Evolutionary conservation across 2,797 vertebrate species (phyloP).

Genomic region (Periophthalmus magnuspinnatus): DNA sequence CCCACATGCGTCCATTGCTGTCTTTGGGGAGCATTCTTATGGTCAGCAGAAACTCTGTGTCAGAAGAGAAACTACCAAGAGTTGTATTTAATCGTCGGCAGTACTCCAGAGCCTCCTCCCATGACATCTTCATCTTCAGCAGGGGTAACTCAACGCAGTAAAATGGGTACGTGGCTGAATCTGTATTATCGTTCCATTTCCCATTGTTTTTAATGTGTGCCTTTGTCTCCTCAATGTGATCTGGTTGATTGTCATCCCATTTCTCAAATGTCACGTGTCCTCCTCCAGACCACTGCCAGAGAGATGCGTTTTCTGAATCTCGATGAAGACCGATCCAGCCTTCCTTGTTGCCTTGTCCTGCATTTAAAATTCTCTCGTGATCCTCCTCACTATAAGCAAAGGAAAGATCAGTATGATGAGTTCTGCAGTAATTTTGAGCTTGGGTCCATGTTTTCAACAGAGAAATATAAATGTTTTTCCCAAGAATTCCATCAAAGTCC

Average conservation of each 20-base stretch:
- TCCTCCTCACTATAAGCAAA: neutral
- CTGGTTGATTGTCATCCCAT: accelerated
- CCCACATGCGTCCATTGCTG: slow-evolving; percentile 33
- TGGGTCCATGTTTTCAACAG: neutral
- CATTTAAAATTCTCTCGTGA: neutral
- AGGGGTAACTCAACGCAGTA: slow-evolving; percentile 2
- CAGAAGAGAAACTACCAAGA: neutral
- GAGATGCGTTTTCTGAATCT: accelerated
- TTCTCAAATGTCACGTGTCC: neutral
- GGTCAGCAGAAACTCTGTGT: slow-evolving; percentile 6
- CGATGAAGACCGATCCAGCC: neutral
- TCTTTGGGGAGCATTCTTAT: slow-evolving; percentile 9
- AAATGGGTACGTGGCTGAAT: neutral
- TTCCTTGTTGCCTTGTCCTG: too few relatives aligned
- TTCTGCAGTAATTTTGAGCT: neutral
- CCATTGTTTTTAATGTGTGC: accelerated
- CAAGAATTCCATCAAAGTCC: neutral
- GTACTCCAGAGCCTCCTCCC: slow-evolving; percentile 33
- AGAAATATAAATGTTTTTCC: neutral
- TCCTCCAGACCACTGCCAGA: slow-evolving; percentile 36
- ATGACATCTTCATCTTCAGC: neutral
- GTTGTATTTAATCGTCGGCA: neutral
- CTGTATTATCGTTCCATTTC: accelerated
- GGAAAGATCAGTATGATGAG: neutral
- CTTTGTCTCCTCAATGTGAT: accelerated